Conservation (phyloP, 2,888 invertebrate genomes). For the Caenorhabditis sp. region DNA sequence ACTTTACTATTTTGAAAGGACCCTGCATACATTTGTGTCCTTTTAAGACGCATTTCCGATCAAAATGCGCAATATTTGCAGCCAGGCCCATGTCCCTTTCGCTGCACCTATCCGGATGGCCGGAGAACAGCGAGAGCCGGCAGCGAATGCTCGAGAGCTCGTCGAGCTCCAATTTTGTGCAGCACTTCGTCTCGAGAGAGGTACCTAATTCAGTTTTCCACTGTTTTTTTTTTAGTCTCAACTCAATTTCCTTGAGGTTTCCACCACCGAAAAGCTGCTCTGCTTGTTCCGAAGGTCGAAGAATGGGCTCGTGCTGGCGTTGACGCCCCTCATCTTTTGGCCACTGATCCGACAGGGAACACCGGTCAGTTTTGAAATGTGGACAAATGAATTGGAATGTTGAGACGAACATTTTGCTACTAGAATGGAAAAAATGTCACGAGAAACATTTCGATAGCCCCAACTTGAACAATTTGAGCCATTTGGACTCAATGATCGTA, state of each 20-base stretch:
- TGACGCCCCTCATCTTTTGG: constrained; percentile 65
- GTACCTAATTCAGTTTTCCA: not conserved
- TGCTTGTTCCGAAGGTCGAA: constrained; percentile 42
- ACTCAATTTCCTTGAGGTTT: constrained; percentile 47
- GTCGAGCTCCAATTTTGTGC: constrained; percentile 62
- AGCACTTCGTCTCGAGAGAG: constrained; percentile 57
- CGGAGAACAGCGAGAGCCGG: constrained; percentile 64
- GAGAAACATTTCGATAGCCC: too few relatives aligned
- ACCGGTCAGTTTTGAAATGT: constrained; percentile 22
- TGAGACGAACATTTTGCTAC: too few relatives aligned
- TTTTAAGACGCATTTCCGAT: too few relatives aligned
- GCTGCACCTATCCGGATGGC: constrained; percentile 65
- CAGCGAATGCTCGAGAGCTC: constrained; percentile 67
- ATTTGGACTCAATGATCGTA: too few relatives aligned
- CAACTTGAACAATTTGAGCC: too few relatives aligned
- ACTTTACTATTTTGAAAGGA: too few relatives aligned
- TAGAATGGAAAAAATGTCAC: constrained; percentile 2
- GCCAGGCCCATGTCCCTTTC: constrained; percentile 50
- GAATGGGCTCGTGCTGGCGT: constrained; percentile 58
- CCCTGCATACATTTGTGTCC: too few relatives aligned
- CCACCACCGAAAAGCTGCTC: constrained; percentile 43
- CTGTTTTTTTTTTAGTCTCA: not conserved
- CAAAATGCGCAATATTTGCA: too few relatives aligned
- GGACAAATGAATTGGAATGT: too few relatives aligned
- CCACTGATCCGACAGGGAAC: constrained; percentile 39